These are phyloP conservation scores for Puntigrus tetrazona DNA, from an alignment of 2,113 vertebrate species.

Conservation along the genomic window DNA sequence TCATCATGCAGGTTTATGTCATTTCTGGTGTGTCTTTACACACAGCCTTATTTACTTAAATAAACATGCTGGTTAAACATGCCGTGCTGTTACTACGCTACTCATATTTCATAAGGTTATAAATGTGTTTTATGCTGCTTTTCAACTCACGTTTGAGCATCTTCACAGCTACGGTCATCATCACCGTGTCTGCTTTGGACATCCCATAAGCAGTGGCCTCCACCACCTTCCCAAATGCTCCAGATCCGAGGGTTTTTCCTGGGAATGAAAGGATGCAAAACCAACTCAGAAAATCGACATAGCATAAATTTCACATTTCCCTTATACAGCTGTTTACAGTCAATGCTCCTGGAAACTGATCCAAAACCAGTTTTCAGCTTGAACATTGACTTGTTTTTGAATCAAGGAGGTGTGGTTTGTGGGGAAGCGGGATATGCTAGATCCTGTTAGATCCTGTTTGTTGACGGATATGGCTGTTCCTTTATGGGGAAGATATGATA, in stretches of 20 bases:
- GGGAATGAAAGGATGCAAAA: no score
- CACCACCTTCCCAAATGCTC: slow-evolving; percentile 97
- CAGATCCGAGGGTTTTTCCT: slow-evolving; percentile 97
- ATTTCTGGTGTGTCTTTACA: slow-evolving; percentile 2
- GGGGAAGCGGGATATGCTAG: slow-evolving; percentile 15
- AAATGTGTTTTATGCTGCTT: background rate
- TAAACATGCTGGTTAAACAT: background rate
- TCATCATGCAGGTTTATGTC: background rate
- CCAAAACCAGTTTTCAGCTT: background rate
- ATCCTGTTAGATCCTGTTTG: slow-evolving; percentile 42
- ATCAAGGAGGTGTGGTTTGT: slow-evolving; percentile 5
- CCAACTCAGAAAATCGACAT: background rate
- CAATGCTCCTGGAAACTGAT: background rate
- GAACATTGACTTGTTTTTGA: slow-evolving; percentile 11
- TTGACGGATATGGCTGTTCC: slow-evolving; percentile 25
- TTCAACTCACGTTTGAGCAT: slow-evolving; percentile 95
- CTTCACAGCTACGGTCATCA: slow-evolving; percentile 97
- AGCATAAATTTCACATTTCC: background rate
- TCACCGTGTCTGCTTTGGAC: slow-evolving; percentile 87
- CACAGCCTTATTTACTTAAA: slow-evolving; percentile 4
- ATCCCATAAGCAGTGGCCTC: slow-evolving; percentile 96
- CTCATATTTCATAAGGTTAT: slow-evolving; percentile 3
- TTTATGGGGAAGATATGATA: background rate
- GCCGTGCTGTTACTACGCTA: slow-evolving; percentile 21
- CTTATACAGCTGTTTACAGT: background rate